Evolutionary conservation across 2,888 invertebrate genomes (phyloP).

Genomic region (Acanthosoma haemorrhoidale): DNA sequence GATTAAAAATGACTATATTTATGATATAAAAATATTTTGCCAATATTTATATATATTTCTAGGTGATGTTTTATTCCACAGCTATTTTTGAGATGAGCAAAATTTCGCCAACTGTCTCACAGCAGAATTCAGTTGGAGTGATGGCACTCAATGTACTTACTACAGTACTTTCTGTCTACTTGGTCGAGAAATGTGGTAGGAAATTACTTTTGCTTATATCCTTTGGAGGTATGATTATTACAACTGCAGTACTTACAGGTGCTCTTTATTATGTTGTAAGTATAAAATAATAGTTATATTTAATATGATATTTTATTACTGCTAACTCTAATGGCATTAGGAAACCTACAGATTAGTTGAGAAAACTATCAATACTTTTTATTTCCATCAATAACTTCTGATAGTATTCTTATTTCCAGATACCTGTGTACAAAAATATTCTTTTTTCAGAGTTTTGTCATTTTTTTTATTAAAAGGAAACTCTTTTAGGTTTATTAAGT

Average conservation of each 20-base stretch:
- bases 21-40: not conserved
- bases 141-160: constrained; percentile 79
- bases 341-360: too few relatives aligned
- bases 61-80: constrained; percentile 76
- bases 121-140: constrained; percentile 62
- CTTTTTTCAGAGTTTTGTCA: too few relatives aligned
- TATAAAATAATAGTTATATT: too few relatives aligned
- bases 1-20: not conserved
- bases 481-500: too few relatives aligned
- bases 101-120: constrained; percentile 56
- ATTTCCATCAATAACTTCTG: too few relatives aligned
- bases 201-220: constrained; percentile 74
- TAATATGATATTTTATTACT: too few relatives aligned
- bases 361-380: too few relatives aligned
- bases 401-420: too few relatives aligned
- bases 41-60: constrained; percentile 39
- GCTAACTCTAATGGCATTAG: too few relatives aligned
- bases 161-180: constrained; percentile 71
- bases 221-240: constrained; percentile 70
- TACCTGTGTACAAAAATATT: too few relatives aligned
- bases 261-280: constrained; percentile 53
- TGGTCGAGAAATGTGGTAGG: constrained; percentile 77
- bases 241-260: constrained; percentile 62
- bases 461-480: too few relatives aligned
- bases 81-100: constrained; percentile 68